These are phyloP conservation scores for Yponomeuta cagnagella DNA, from an alignment of 2,888 invertebrate species.

Conservation along the genomic window DNA sequence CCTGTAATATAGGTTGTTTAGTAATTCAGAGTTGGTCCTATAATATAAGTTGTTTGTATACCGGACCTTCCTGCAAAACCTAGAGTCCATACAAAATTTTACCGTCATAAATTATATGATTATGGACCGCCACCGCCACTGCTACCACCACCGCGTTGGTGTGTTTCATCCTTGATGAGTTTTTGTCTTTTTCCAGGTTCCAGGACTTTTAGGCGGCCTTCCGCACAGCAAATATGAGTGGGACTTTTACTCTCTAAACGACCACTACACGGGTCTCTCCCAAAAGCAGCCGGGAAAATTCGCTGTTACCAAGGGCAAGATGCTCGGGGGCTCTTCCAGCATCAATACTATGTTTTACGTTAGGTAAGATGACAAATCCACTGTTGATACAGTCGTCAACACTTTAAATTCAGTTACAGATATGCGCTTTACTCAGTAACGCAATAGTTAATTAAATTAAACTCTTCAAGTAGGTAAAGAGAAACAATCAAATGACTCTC, in stretches of 20 bases:
- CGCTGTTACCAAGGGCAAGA: background rate
- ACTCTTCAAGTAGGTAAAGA: no score
- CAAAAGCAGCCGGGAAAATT: background rate
- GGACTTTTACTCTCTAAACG: background rate
- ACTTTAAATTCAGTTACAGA: no score
- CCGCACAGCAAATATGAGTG: background rate
- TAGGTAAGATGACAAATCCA: background rate
- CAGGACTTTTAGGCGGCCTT: background rate
- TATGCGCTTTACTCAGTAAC: no score
- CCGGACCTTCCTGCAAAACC: no score
- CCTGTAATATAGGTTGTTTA: no score
- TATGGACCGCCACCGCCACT: no score
- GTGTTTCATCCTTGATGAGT: background rate
- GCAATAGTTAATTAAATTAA: no score
- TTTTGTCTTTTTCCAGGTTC: constrained; percentile 1
- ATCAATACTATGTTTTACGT: constrained; percentile 8
- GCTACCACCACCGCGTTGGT: no score
- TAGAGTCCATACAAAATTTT: no score
- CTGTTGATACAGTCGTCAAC: background rate
- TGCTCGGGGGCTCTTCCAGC: constrained; percentile 5
- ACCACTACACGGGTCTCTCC: background rate
- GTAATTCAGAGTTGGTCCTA: no score
- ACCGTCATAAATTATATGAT: no score
- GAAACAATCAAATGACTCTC: background rate
- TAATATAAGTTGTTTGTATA: no score